Base-by-base conservation (phyloP, 2,797 vertebrate species). In the Falco cherrug region DNA sequence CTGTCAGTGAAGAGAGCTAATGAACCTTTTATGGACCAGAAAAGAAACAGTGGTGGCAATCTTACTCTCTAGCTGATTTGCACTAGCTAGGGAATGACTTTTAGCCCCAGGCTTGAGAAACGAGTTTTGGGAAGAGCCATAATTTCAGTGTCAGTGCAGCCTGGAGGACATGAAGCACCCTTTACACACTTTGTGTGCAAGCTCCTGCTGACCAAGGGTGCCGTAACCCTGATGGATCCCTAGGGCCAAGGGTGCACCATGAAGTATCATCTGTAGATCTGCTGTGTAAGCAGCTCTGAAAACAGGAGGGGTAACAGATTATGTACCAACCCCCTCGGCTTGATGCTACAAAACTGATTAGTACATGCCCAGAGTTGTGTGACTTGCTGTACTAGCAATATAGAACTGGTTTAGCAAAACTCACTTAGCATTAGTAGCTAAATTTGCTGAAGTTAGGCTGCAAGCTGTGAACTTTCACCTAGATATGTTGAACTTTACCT, bases 1-100 rank as follows among this genome's bases (percentile, higher is more conserved):
- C 60, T 83, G 76, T 31, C 57, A 84, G 50, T 13, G 18, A n/a
- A 33, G 29, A 75, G 68, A 94, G 45, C 13, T 80, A 3, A 69
- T 96, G 84, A 86, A 90, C 89, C 13, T 73, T 67, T 84, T 60
- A 41, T 57, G 41, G 45, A 39, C 33, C 75, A 85, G 81, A 63
- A 48, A 54, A 60, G 6, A 19, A 21, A 16, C 25, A 14, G n/a
- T 24, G 39, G 11, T 50, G 19, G 37, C 54, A 85, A 68, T 51
- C 50, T 41, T 48, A 9, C 39, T 12, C 5, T 13, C 26, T 19
- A 29, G 41, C 16, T 31, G 37, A 60, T 81, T 65, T 57, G 17
- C 17, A 7, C 11, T 16, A 35, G 18, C 13, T 22, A 48, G 20
- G 35, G 31, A 71, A 67, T 12, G 22, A 24, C 28, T 65, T 88